Evolutionary conservation across 2,888 invertebrate species (phyloP).

Genomic region (Nephrotoma appendiculata): DNA sequence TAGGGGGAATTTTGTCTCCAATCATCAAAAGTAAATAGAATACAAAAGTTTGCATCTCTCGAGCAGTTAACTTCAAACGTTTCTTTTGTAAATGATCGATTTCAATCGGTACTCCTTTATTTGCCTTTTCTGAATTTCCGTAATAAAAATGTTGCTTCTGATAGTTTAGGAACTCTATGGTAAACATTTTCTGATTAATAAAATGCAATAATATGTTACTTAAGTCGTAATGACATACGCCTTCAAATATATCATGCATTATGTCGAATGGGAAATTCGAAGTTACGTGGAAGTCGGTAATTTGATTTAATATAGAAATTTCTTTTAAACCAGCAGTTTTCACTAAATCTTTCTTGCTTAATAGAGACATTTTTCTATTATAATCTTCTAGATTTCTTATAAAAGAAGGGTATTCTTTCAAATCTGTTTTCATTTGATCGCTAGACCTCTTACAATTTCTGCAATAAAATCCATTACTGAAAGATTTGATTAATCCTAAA

Average conservation of each 20-base stretch:
- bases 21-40: conserved; percentile 7
- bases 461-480: neutral
- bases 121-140: neutral
- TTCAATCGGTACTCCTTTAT: neutral
- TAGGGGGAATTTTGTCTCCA: neutral
- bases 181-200: neutral
- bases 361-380: neutral
- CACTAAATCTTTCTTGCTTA: neutral
- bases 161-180: neutral
- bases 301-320: neutral
- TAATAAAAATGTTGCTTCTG: neutral
- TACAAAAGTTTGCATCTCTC: conserved; percentile 7
- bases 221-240: neutral
- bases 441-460: neutral
- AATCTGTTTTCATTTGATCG: neutral
- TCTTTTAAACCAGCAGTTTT: neutral
- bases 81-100: conserved; percentile 8
- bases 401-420: neutral
- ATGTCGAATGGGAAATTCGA: neutral
- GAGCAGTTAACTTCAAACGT: conserved; percentile 8
- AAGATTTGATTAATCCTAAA: neutral
- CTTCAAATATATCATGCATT: neutral
- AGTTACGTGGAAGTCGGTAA: neutral
- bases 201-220: neutral
- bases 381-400: neutral